Evolutionary conservation across 2,888 invertebrate species (phyloP).

Genomic region (Ephialtes manifestator): DNA sequence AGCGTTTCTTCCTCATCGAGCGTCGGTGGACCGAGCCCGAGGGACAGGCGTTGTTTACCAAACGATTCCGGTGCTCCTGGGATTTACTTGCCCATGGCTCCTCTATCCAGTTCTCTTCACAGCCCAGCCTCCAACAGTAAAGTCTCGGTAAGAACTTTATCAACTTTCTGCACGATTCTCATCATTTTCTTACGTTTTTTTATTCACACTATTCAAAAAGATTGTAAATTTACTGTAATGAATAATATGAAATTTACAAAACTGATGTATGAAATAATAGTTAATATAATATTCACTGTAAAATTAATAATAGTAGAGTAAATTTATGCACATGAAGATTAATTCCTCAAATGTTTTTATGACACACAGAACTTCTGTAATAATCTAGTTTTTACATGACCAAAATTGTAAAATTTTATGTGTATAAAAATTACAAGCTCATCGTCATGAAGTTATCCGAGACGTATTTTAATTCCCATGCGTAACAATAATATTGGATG

Average conservation of each 20-base stretch:
- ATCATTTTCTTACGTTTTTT: not conserved
- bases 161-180: conserved; percentile 15
- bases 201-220: not conserved
- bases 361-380: too few species aligned
- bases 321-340: not conserved
- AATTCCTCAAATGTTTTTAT: too few species aligned
- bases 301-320: not conserved
- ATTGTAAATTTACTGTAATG: too few species aligned
- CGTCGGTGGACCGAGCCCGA: conserved; percentile 87
- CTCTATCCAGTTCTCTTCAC: conserved; percentile 86
- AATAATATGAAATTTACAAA: too few species aligned
- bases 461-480: too few species aligned
- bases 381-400: too few species aligned
- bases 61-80: conserved; percentile 85
- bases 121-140: conserved; percentile 89
- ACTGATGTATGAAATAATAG: too few species aligned
- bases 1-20: conserved; percentile 89
- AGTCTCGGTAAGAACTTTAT: conserved; percentile 87
- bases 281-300: not conserved
- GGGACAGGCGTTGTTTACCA: conserved; percentile 86
- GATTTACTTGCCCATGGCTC: conserved; percentile 89
- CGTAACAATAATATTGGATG: too few species aligned
- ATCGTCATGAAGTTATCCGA: too few species aligned
- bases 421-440: too few species aligned
- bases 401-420: too few species aligned